Conservation (phyloP, 2,113 vertebrate genomes). For the Balaenoptera acutorostrata region DNA sequence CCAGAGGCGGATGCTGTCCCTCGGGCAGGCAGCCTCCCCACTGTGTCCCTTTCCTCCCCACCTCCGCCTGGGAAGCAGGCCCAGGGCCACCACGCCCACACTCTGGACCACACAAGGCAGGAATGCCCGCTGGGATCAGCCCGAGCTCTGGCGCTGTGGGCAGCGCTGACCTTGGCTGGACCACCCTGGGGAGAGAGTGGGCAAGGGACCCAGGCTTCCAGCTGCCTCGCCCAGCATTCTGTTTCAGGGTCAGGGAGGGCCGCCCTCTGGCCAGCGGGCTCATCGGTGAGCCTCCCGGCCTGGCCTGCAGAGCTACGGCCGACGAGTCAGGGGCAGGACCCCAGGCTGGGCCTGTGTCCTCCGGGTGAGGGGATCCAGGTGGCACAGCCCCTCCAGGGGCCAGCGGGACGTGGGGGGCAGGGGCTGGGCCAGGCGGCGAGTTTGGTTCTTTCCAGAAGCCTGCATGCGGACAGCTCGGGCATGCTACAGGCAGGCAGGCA, state of each 20-base stretch:
- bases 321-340: neutral
- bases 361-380: neutral
- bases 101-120: neutral
- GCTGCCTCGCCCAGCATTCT: neutral
- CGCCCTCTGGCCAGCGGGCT: neutral
- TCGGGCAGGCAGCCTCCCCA: neutral
- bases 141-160: neutral
- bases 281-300: neutral
- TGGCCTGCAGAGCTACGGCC: neutral
- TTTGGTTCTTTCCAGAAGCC: conserved; percentile 40
- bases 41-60: neutral
- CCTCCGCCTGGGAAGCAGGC: neutral
- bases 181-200: neutral
- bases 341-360: neutral
- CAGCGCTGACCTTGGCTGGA: neutral
- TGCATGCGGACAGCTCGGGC: conserved; percentile 71
- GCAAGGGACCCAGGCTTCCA: neutral
- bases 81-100: neutral
- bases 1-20: neutral
- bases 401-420: neutral
- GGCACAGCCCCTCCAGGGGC: neutral
- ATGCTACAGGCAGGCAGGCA: conserved; percentile 71
- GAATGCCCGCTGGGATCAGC: neutral
- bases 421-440: neutral
- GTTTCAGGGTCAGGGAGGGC: neutral